A percentile compares a stretch with the other conserved stretches of the same genome.
phyloP scores from a whole-genome alignment of 1,140 invertebrate species.

The Heliconius nattereri region DNA sequence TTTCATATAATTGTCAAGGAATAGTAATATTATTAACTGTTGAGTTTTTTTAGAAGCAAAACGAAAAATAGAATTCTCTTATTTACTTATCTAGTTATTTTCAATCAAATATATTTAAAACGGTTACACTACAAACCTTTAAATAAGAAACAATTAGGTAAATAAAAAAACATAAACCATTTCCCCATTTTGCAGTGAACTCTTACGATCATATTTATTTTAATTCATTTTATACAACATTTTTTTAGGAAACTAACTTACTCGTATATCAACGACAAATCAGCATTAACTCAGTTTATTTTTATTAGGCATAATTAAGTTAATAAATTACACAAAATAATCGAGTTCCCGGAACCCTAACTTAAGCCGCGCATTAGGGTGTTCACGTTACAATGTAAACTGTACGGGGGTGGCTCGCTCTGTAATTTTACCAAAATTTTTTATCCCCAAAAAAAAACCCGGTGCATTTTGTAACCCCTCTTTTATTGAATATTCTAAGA shows the following conservation, averaged over 20 bases:
- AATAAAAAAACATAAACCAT: not conserved
- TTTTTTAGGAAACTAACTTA: too few species aligned
- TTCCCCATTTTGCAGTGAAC: too few species aligned
- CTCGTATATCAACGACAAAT: not conserved
- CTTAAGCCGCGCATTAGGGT: constrained; percentile 75
- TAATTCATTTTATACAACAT: not conserved
- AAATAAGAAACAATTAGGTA: not conserved
- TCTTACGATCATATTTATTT: too few species aligned
- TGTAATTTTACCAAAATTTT: constrained; percentile 77
- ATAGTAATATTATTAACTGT: too few species aligned
- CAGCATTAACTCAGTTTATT: not conserved
- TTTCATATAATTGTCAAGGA: too few species aligned
- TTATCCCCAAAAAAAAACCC: constrained; percentile 67
- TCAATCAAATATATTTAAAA: too few species aligned
- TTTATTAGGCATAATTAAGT: not conserved
- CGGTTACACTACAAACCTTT: not conserved
- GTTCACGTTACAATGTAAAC: constrained; percentile 78
- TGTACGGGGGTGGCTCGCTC: constrained; percentile 62
- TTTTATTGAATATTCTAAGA: constrained; percentile 55
- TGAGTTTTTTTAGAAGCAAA: too few species aligned
- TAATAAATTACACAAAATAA: constrained; percentile 13
- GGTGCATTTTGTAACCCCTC: constrained; percentile 54
- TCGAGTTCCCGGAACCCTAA: constrained; percentile 60
- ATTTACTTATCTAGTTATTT: too few species aligned
- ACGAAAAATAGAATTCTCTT: too few species aligned